Conservation (phyloP, 1,140 invertebrate genomes). For the Papilio helenus region DNA sequence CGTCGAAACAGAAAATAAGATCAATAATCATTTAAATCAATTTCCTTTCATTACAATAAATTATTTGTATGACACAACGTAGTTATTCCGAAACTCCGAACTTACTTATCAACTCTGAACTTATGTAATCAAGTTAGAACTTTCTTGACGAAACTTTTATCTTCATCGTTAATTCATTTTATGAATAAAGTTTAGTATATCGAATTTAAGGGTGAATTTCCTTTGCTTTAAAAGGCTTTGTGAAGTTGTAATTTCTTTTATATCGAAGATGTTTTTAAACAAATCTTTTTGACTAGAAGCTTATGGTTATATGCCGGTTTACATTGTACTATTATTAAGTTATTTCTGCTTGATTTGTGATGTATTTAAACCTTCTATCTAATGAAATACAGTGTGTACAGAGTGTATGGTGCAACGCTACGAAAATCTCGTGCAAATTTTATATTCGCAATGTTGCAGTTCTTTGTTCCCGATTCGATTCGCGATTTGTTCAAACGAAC, state of each 20-base stretch:
- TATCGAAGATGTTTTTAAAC: too few species aligned
- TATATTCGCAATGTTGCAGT: background rate
- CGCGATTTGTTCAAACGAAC: background rate
- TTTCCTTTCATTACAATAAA: background rate
- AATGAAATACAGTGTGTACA: background rate
- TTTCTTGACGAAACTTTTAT: background rate
- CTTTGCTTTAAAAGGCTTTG: background rate
- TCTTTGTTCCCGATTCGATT: background rate
- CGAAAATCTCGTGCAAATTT: background rate
- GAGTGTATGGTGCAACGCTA: background rate
- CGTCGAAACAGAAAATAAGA: background rate
- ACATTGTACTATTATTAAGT: too few species aligned
- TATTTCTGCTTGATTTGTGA: too few species aligned
- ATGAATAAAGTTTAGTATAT: background rate
- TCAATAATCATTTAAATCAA: constrained; percentile 4
- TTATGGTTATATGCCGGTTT: too few species aligned
- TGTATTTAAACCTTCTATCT: too few species aligned
- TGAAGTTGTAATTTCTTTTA: too few species aligned
- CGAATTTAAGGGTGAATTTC: background rate
- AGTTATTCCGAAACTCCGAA: background rate
- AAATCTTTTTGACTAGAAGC: too few species aligned
- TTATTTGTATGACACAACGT: background rate
- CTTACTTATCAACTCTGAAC: background rate
- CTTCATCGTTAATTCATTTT: background rate
- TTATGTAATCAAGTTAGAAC: background rate